Base-by-base conservation (phyloP, 2,888 invertebrate species). In the Philonicus albiceps region DNA sequence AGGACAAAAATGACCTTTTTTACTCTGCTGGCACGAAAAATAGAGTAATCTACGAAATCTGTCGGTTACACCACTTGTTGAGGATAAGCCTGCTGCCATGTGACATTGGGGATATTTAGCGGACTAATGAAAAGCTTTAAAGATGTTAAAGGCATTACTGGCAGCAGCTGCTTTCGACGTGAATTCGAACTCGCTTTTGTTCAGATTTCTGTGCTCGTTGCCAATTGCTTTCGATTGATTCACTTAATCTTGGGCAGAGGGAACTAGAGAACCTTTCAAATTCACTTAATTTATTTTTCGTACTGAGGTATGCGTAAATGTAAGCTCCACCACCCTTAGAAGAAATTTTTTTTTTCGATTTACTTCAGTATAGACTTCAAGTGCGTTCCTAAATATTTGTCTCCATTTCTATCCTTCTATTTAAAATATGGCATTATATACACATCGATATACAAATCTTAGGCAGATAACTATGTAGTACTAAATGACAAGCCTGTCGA, bases 11-110 rank as follows among this genome's bases (percentile, higher is more conserved):
- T 78, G 43, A 7, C 49, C 78, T 78, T 78, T 49, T 78, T 78
- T 53, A 16, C 49, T 43, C 49, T 49, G 3, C 30, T 30, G 43
- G 78, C 43, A 78, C 11, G 49, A 34, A 78, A 78, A 78, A 22
- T 64, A 64, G 64, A 64, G 64, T 64, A 49, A 49, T 78, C n/a
- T 49, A 30, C 13, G 49, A 78, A 49, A 49, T 78, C 78, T 78
- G 78, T 78, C 78, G 78, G 78, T 78, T 78, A 49, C 78, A 78
- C 49, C 78, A 78, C 78, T 78, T 78, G 78, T 78, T 78, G 78
- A 78, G 22, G 53, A 49, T 27, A 16, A 49, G 49, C 27, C 78
- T 78, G 49, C 49, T 78, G 49, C 27, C 78, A 49, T 78, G 49
- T n/a, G 53, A 49, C 16, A 30, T 22, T 78, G n/a, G 27, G 78